phyloP scores from a whole-genome alignment of 1,140 invertebrate species.

The Macrobrachium rosenbergii region DNA sequence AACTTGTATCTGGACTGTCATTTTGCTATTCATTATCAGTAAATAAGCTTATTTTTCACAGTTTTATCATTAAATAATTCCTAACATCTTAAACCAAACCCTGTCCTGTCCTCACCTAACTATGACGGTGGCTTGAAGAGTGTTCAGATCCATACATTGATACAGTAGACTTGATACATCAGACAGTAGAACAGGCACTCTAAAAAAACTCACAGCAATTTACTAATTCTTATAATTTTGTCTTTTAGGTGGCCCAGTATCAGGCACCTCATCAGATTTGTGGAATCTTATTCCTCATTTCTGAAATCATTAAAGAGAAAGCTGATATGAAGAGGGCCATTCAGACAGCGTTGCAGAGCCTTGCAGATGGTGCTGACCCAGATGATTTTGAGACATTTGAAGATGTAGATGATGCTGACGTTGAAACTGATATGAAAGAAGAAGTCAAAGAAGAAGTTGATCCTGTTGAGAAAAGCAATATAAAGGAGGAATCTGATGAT shows the following conservation, averaged over 20 bases:
- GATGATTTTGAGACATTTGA: constrained; percentile 70
- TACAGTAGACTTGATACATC: no score
- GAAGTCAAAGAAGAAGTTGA: constrained; percentile 3
- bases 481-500: neutral
- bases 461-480: no score
- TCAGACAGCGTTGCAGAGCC: neutral
- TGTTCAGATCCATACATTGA: no score
- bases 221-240: neutral
- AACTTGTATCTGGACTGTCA: no score
- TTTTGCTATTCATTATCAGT: no score
- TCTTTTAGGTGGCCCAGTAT: constrained; percentile 71
- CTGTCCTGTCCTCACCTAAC: no score
- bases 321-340: constrained; percentile 64
- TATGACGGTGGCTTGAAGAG: no score
- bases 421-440: neutral
- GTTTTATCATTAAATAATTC: no score
- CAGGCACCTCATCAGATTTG: constrained; percentile 78
- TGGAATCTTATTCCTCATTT: constrained; percentile 84
- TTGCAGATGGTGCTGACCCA: constrained; percentile 63
- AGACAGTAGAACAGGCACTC: no score
- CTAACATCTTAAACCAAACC: no score
- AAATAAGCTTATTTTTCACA: no score
- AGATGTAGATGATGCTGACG: constrained; percentile 67
- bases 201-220: no score
- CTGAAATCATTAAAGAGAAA: constrained; percentile 76